A percentile compares a stretch with the other conserved stretches of the same genome.
These are phyloP conservation scores for Netelia melanura DNA, from an alignment of 2,888 invertebrate genomes.

Conservation along the genomic window DNA sequence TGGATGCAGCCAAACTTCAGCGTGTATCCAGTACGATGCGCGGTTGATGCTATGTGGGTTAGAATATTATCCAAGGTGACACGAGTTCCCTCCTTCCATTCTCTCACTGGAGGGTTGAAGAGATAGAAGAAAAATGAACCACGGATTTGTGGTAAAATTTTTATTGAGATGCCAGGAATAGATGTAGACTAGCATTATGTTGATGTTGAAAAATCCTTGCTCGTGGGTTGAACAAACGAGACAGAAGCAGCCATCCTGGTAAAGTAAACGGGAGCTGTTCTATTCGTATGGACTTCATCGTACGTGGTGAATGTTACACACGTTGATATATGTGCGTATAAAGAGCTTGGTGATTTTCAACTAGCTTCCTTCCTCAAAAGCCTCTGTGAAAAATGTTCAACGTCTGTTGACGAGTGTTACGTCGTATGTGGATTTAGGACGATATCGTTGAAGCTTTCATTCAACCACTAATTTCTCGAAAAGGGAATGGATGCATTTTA, in stretches of 20 bases:
- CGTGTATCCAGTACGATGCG: constrained; percentile 10
- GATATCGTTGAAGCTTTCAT: background rate
- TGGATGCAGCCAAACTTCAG: constrained; percentile 60
- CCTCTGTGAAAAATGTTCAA: background rate
- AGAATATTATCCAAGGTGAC: constrained; percentile 15
- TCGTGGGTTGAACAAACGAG: background rate
- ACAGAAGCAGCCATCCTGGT: constrained; percentile 2
- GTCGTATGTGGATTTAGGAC: background rate
- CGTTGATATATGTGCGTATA: constrained; percentile 6
- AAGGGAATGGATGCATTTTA: background rate
- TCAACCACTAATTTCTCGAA: background rate
- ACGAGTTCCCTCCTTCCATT: background rate
- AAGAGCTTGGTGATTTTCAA: constrained; percentile 5
- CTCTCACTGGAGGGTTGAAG: background rate
- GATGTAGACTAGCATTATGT: background rate
- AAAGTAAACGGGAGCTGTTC: constrained; percentile 24
- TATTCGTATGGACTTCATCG: background rate
- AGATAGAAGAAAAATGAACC: background rate
- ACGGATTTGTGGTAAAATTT: constrained; percentile 12
- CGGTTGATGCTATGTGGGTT: constrained; percentile 20
- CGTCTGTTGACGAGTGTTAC: background rate
- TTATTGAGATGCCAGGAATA: background rate
- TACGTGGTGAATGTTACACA: background rate
- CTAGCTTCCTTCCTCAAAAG: constrained; percentile 3
- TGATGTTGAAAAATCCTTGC: constrained; percentile 12